Evolutionary conservation across 2,888 invertebrate species (phyloP).

Genomic region (Ramazzottius varieornatus): DNA sequence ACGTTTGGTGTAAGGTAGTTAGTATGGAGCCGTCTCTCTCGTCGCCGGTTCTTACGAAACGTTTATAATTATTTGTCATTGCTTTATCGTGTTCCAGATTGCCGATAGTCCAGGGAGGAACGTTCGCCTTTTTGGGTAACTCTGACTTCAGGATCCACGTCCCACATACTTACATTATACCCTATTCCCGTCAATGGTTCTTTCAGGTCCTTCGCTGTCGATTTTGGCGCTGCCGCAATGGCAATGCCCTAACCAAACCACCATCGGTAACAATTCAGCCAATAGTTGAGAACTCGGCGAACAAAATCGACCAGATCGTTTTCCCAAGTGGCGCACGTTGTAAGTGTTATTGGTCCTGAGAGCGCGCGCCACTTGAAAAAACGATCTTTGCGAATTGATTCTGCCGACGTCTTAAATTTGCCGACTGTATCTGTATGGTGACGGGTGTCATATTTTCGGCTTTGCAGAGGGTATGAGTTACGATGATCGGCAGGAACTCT

Average conservation of each 20-base stretch:
- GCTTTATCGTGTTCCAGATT: not conserved
- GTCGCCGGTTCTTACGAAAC: not conserved
- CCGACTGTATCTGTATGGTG: not conserved
- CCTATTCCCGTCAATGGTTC: too few relatives aligned
- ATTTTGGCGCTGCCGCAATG: slow-evolving; percentile 3
- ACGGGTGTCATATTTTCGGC: not conserved
- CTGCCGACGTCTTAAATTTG: not conserved
- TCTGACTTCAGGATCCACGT: too few relatives aligned
- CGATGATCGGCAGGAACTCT: slow-evolving; percentile 17
- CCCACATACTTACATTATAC: too few relatives aligned
- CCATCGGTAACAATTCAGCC: too few relatives aligned
- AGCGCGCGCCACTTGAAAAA: not conserved
- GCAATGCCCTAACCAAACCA: slow-evolving; percentile 6
- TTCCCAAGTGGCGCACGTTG: too few relatives aligned
- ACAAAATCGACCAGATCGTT: too few relatives aligned
- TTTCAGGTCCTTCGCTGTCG: not conserved
- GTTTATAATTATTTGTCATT: not conserved
- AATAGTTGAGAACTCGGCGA: too few relatives aligned
- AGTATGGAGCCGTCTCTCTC: too few relatives aligned
- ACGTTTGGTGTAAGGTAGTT: slow-evolving; percentile 16
- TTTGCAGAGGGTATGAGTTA: slow-evolving; percentile 1
- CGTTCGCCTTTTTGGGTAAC: slow-evolving; percentile 5
- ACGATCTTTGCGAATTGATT: not conserved
- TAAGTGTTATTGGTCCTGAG: not conserved
- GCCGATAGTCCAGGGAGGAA: slow-evolving; percentile 7